A percentile compares a stretch with the other conserved stretches of the same genome.
These are phyloP conservation scores for Patella caerulea DNA, from an alignment of 2,888 invertebrate genomes.

Conservation along the genomic window DNA sequence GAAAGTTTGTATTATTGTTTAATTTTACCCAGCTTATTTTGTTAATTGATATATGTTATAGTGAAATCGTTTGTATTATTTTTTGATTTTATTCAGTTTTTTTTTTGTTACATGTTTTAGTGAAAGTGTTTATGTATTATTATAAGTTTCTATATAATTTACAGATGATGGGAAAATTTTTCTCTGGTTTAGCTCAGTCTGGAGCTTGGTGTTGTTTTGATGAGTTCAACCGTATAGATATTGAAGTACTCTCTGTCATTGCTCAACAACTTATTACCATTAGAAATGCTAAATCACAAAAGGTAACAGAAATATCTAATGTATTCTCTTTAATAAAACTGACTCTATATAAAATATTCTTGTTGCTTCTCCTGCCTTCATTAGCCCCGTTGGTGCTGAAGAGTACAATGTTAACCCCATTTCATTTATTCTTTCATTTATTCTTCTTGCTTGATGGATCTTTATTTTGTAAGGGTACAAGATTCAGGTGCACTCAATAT, in stretches of 20 bases:
- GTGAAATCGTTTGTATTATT: no score
- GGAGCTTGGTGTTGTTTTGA: conserved; percentile 95
- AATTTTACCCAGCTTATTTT: not conserved
- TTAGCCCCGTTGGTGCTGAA: no score
- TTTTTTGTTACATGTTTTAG: not conserved
- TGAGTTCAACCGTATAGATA: conserved; percentile 91
- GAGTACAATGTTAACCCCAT: no score
- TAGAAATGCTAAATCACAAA: conserved; percentile 84
- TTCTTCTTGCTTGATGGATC: no score
- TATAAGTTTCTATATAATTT: conserved; percentile 13
- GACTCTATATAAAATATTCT: not conserved
- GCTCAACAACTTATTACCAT: conserved; percentile 92
- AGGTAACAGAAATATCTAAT: conserved; percentile 69
- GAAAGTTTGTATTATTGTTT: not conserved
- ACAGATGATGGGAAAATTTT: conserved; percentile 92
- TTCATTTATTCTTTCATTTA: no score
- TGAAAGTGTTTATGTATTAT: no score
- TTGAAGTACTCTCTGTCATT: conserved; percentile 90
- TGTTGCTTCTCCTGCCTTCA: not conserved
- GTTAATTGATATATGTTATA: not conserved
- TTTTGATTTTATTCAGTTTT: not conserved
- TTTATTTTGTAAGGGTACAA: no score
- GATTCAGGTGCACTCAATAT: no score
- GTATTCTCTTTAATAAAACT: not conserved
- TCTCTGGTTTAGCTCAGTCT: conserved; percentile 89